Conservation (phyloP, 2,888 invertebrate genomes). For the Oscheius onirici region DNA sequence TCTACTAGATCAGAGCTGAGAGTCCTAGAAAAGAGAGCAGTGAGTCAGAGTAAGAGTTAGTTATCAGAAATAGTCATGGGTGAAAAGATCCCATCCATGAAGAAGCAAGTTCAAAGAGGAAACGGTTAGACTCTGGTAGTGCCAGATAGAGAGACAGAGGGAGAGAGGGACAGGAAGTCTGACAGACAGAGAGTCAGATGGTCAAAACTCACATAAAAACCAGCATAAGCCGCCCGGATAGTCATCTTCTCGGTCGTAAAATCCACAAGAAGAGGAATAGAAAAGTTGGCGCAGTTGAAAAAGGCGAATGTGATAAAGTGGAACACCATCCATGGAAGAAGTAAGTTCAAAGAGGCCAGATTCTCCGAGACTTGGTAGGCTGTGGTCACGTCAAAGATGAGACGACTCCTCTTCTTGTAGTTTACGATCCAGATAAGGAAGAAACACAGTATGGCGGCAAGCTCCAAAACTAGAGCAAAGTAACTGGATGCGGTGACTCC, state of each 20-base stretch:
- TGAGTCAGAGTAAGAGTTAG: too few species aligned
- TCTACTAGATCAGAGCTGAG: too few species aligned
- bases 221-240: background rate
- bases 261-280: background rate
- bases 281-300: constrained; percentile 6
- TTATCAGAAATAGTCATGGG: background rate
- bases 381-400: constrained; percentile 18
- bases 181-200: background rate
- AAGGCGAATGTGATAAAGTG: constrained; percentile 6
- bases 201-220: constrained; percentile 4
- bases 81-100: background rate
- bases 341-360: constrained; percentile 8
- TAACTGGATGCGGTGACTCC: constrained; percentile 4
- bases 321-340: constrained; percentile 16
- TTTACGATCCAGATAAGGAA: constrained; percentile 9
- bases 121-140: background rate
- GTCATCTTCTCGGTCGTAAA: constrained; percentile 4
- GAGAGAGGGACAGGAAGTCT: too few species aligned
- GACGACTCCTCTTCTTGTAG: background rate
- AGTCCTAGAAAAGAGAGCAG: too few species aligned
- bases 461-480: background rate
- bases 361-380: constrained; percentile 16
- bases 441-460: constrained; percentile 3
- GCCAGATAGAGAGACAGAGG: background rate
- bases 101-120: background rate